A percentile compares a stretch with the other conserved stretches of the same genome.
Evolutionary conservation across 2,888 invertebrate genomes (phyloP).

Genomic region (Luffia ferchaultella): DNA sequence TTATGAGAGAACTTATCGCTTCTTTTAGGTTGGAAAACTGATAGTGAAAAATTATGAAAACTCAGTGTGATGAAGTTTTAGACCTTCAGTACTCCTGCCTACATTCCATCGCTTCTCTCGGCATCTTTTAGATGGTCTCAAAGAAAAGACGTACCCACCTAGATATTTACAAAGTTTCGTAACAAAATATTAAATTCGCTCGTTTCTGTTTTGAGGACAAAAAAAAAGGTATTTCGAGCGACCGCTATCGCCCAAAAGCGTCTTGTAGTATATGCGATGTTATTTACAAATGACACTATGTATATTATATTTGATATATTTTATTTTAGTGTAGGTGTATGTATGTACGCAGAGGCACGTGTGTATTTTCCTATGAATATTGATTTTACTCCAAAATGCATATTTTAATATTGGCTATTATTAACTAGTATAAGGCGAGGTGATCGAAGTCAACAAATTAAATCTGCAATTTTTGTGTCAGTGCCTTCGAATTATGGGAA

Average conservation of each 20-base stretch:
- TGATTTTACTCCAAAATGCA: slow-evolving; percentile 48
- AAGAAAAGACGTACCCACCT: background rate
- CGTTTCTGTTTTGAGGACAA: no score
- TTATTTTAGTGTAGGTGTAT: slow-evolving; percentile 52
- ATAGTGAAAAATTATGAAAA: background rate
- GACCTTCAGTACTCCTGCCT: background rate
- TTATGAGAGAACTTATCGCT: no score
- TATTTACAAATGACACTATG: slow-evolving; percentile 51
- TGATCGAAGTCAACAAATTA: background rate
- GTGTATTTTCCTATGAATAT: slow-evolving; percentile 60
- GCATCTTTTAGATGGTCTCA: background rate
- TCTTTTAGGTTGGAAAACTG: background rate
- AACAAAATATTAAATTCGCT: background rate
- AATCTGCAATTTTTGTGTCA: background rate
- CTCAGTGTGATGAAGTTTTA: background rate
- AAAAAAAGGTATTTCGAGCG: background rate
- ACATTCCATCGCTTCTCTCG: background rate
- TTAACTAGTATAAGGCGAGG: slow-evolving; percentile 38
- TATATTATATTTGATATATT: slow-evolving; percentile 48
- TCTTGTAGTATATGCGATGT: slow-evolving; percentile 23
- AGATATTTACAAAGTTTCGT: background rate
- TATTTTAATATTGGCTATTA: slow-evolving; percentile 64
- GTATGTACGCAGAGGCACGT: slow-evolving; percentile 53
- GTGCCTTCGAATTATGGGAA: background rate
- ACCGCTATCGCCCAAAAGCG: background rate